Base-by-base conservation (phyloP, 2,113 vertebrate genomes). In the Zosterops lateralis region DNA sequence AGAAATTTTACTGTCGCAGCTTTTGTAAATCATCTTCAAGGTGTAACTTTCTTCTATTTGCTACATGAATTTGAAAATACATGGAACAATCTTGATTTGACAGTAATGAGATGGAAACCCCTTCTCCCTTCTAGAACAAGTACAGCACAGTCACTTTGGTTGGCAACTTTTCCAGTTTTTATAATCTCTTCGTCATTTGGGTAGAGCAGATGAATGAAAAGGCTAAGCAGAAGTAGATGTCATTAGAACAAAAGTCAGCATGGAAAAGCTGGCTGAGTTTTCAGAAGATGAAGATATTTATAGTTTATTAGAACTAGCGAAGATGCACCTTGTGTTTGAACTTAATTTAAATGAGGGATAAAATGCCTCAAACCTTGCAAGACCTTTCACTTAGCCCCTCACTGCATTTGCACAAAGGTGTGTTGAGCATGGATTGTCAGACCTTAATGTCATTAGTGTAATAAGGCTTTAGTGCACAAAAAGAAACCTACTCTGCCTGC, bases 391-490 rank as follows among this genome's bases (percentile, higher is more conserved):
- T 77, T 56, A 77, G 28, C 16, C 8, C 29, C 45, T 51, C 25
- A n/a, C 17, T 6, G 2, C 75, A 62, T 47, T 85, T 73, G 34
- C 54, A 76, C 42, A 79, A 77, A 95, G 87, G 82, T 88, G 87
- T 77, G 88, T 48, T 74, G 56, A 91, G 72, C 17, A 7, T 3
- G 65, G 95, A 86, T 89, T 91, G 78, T 73, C 75, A 90, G 91
- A 77, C 40, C 44, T 86, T 95, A 94, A 95, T 95, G 56, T 32
- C 84, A 89, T 95, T 90, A 93, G 36, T 0, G 3, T 91, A 95
- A 93, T 82, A 84, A 93, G 93, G 91, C 82, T 95, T 96, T 94
- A 88, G 78, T 34, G 60, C 44, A 88, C 72, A 38, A 65, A 91
- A 95, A 71, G 87, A 53, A 91, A 73, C 38, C 51, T 42, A 62